Base-by-base conservation (phyloP, 2,113 vertebrate species). In the Sinocyclocheilus maitianheensis region DNA sequence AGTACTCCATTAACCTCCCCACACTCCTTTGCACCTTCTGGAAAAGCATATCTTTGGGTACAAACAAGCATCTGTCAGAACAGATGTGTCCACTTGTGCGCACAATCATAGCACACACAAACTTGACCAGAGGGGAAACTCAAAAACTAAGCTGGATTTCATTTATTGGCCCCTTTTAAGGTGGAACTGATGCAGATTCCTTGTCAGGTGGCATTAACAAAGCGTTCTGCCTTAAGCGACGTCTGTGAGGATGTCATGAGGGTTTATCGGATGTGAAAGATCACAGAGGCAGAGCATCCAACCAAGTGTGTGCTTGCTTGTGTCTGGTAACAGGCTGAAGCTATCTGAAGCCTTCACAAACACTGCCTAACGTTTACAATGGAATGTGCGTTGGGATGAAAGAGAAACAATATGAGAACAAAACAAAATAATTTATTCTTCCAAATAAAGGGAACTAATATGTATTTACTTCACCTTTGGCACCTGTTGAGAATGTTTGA, bases 51-150 rank as follows among this genome's bases (percentile, higher is more conserved):
- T 76, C 14, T 81, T 69, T 62, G 14, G 69, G 48, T 76, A 69
- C 65, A 84, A 85, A 84, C 60, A 81, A 84, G 65, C 81, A 81
- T 84, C 85, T 86, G 77, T 77, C 77, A 77, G 46, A 81, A 62
- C 77, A 88, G 67, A 86, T 81, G 77, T 81, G 51, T 74, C 58
- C 77, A 86, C 48, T 81, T 55, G 60, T 75, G 75, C 60, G 26
- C 37, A 77, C 34, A 26, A 43, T 37, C 51, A 84, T 37, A 51
- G 20, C 75, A 51, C 22, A 76, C 77, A 77, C 43, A 76, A 18
- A 81, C 13, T 20, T 83, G 71, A 63, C 81, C 77, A 53, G 34
- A 40, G 76, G 77, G 60, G 24, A 72, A 37, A 87, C 62, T 78
- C 51, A 65, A 78, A 87, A 89, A 13, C 7, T 46, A 76, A 43